Base-by-base conservation (phyloP, 2,113 vertebrate genomes). In the Cygnus atratus region DNA sequence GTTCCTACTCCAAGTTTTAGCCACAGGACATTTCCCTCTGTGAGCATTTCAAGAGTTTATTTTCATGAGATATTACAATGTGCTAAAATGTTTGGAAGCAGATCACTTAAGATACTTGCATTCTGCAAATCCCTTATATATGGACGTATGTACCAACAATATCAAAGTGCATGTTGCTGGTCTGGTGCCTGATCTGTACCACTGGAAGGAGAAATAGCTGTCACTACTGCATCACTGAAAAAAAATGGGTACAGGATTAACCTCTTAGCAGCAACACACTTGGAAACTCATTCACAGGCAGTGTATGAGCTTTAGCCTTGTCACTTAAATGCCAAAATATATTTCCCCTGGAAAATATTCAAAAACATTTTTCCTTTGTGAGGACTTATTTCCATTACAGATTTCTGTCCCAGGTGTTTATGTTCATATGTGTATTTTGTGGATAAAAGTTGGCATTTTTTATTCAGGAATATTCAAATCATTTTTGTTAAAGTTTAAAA, bases 251-350 rank as follows among this genome's bases (percentile, higher is more conserved):
- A 21, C 35, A 54, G 48, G 24, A 78, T 66, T 65, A 92, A 54
- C 35, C 20, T 65, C 58, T 83, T 52, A 82, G 52, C 18, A 57
- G 6, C 16, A 52, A 6, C 26, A 76, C 8, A 44, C 20, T 82
- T 0, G 0, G 74, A 57, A 55, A 31, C 7, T 13, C 5, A 1
- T 48, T 71, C 46, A 57, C 6, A 26, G 25, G 37, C n/a, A 80
- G 35, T 3, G 22, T 31, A 52, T 48, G 74, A 85, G n/a, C 90
- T 86, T 94, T 24, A 63, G 61, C 41, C 11, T 84, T 88, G 29
- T 63, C 54, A 66, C 10, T 41, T 61, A 90, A 63, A 20, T 57
- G 20, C 7, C 66, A 87, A 94, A 80, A 87, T 39, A 35, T 21
- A 31, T 54, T 52, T 70, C 73, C 25, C 22, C 46, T 19, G 66